Percentiles rank a stretch among this genome's conserved stretches.
These are phyloP conservation scores for Dermatophagoides farinae DNA, from an alignment of 1,140 invertebrate genomes.

Conservation along the genomic window DNA sequence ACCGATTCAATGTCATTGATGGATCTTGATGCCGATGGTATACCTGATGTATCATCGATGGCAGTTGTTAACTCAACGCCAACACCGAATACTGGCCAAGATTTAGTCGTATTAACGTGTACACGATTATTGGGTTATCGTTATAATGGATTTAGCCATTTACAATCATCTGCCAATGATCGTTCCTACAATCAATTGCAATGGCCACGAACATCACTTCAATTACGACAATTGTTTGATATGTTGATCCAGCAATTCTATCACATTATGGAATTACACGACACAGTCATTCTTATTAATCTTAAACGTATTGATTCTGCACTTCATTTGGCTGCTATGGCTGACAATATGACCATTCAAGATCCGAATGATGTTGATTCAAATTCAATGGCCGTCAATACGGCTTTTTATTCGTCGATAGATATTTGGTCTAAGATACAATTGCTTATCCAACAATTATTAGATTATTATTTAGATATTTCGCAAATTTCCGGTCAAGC, in stretches of 20 bases:
- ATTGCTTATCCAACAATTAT: slow-evolving; percentile 37
- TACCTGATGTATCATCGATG: neutral
- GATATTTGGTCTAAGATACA: slow-evolving; percentile 77
- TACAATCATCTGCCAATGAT: neutral
- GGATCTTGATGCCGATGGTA: too few species aligned
- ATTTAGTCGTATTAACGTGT: neutral
- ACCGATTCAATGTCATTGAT: too few species aligned
- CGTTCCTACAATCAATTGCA: neutral
- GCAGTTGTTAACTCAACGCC: neutral
- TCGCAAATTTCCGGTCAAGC: neutral
- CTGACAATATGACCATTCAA: neutral
- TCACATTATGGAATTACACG: slow-evolving; percentile 44
- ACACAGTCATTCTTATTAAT: slow-evolving; percentile 30
- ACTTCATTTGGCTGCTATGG: neutral
- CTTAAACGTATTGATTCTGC: neutral
- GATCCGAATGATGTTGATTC: neutral
- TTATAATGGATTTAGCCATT: slow-evolving; percentile 4
- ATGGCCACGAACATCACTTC: slow-evolving; percentile 15
- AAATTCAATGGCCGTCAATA: neutral
- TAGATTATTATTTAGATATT: slow-evolving; percentile 13
- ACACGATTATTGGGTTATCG: neutral
- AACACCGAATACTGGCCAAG: neutral
- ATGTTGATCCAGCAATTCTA: slow-evolving; percentile 51
- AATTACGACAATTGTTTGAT: slow-evolving; percentile 28
- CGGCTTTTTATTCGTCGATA: slow-evolving; percentile 42